These are phyloP conservation scores for Chesias legatella DNA, from an alignment of 2,888 invertebrate species.

Conservation along the genomic window DNA sequence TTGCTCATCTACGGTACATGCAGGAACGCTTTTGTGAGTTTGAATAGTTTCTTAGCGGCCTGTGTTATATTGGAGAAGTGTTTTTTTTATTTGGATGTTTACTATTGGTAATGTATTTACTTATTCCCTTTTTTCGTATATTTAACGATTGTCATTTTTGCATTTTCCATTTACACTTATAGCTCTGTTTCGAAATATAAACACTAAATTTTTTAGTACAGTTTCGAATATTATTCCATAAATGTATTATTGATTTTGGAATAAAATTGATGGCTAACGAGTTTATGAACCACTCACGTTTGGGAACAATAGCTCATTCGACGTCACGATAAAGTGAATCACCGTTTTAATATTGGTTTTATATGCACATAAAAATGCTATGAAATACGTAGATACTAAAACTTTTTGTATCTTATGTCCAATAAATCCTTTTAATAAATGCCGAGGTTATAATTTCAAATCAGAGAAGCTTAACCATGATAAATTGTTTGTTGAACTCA, in stretches of 20 bases:
- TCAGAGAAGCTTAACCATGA: no score
- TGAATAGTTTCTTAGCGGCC: slow-evolving; percentile 29
- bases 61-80: slow-evolving; percentile 20
- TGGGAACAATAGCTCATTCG: slow-evolving; percentile 42
- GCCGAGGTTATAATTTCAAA: no score
- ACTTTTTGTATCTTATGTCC: no score
- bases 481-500: no score
- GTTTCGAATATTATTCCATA: no score
- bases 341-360: slow-evolving; percentile 16
- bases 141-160: no score
- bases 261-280: slow-evolving; percentile 37
- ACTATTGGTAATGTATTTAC: slow-evolving; percentile 9
- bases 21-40: slow-evolving; percentile 40
- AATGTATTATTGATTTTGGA: slow-evolving; percentile 32
- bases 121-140: not conserved
- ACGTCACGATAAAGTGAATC: slow-evolving; percentile 32
- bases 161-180: no score
- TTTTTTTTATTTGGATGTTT: slow-evolving; percentile 8
- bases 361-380: slow-evolving; percentile 24
- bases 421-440: no score
- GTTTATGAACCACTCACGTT: slow-evolving; percentile 40
- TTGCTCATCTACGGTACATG: slow-evolving; percentile 46
- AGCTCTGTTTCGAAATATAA: no score
- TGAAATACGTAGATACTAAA: not conserved
- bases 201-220: no score